Evolutionary conservation across 2,113 vertebrate genomes (phyloP).

Genomic region (Silurus glanis): DNA sequence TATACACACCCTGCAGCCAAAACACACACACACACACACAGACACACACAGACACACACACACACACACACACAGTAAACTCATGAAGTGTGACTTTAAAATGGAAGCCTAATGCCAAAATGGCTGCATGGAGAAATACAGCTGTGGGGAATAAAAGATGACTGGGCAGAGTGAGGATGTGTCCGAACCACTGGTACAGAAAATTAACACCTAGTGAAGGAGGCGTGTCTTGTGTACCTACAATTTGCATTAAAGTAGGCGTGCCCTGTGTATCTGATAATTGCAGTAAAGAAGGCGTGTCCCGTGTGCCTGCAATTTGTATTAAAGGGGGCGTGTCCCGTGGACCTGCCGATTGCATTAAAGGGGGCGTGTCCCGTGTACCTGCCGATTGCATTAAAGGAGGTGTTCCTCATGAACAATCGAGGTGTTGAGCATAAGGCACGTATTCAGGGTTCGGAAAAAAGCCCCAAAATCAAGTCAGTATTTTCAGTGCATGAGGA

Average conservation of each 20-base stretch:
- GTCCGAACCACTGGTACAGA: too few species aligned
- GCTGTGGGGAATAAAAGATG: neutral
- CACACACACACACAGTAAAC: slow-evolving; percentile 15
- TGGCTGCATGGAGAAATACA: neutral
- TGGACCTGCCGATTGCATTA: too few species aligned
- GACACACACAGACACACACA: neutral
- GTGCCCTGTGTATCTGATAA: too few species aligned
- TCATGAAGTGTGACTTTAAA: neutral
- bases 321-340: too few species aligned
- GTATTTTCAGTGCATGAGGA: neutral
- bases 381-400: too few species aligned
- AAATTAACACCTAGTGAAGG: neutral
- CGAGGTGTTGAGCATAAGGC: neutral
- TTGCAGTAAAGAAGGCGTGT: too few species aligned
- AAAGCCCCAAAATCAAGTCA: neutral
- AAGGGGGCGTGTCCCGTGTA: too few species aligned
- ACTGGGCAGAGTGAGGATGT: neutral
- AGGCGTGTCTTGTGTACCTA: too few species aligned
- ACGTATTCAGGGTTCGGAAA: neutral
- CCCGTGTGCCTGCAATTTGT: too few species aligned
- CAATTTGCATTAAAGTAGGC: too few species aligned
- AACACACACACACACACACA: neutral
- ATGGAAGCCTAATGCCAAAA: neutral
- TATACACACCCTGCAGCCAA: neutral
- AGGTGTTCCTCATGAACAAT: too few species aligned